Evolutionary conservation across 64 coral and sea anemone genomes (phyloP), one percentile per base, ranked within the genome.

Genomic region (Stichodactyla mertensii): DNA sequence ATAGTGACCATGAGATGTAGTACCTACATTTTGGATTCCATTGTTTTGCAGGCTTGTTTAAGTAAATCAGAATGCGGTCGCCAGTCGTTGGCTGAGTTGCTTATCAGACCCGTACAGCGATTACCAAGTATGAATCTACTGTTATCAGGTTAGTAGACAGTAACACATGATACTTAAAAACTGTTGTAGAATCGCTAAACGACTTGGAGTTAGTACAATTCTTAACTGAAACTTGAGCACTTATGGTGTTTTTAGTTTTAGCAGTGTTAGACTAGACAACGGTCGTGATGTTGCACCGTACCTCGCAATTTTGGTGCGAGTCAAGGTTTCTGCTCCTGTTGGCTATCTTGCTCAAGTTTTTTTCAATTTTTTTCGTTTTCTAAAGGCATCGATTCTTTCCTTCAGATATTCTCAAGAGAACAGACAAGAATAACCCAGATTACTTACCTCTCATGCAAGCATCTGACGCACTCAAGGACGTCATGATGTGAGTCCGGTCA

Each of bases 81-180:
- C 26, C 97, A 99, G 70, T 88, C 52, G 14, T 85, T 99, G 12
- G 90, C 93, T 54, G 97, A 99, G 51, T 62, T 99, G 10, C 83
- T 99, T 4, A 99, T 99, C n/a, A 90, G 97, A 91, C 97, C 97
- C 0, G 97, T 99, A 4, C 97, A 99, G 55, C 89, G 97, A 82
- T 89, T 99, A 45, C 97, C 97, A 4, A 99, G 97, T 88, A 95
- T 99, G 97, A 99, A 95, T 74, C 89, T 99, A 51, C 86, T 99
- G 22, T 64, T 99, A 13, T 92, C 90, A 82, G 93, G 97, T 95
- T 19, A 61, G 61, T 27, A 7, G 36, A 45, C 36, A 45, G 36
- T 45, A 45, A 45, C 36, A 45, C 36, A 45, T 45, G 3, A 45
- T 45, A 45, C 3, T 45, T 45, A 45, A 4, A 10, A 24, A 31